Base-by-base conservation (phyloP, 2,888 invertebrate species). In the Melieria picta region DNA sequence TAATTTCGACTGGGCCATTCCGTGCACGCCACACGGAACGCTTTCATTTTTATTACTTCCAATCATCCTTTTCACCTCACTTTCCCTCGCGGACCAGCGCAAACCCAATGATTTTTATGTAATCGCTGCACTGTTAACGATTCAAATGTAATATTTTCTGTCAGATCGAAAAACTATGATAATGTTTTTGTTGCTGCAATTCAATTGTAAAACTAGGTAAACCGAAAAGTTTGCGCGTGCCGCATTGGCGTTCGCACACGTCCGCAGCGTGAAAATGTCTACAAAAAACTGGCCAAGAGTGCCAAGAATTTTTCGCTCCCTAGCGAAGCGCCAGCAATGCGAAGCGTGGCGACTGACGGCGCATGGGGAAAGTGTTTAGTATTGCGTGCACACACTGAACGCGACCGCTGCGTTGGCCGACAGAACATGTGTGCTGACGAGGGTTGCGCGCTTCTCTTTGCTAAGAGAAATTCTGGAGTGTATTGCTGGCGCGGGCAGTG, bases 241-340 rank as follows among this genome's bases (percentile, higher is more conserved):
- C 78, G 74, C 9, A 47, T n/a, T 48, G 71, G 71, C 74, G 69
- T 70, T 64, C 72, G 76, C 77, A 77, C 76, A 79, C 83, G 82
- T 82, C 83, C 80, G 80, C 73, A 79, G 80, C 80, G 80, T 78
- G 77, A 79, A 82, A 84, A 80, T 80, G 80, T 83, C 83, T 82
- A 80, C 81, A 82, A 81, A 79, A 79, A 82, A 83, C 83, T 80
- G 75, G 52, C 62, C 16, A 58, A 47, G 57, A 69, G 47, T 58
- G 68, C 52, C 57, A 50, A 11, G 43, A 52, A 56, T 50, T 68
- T 64, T 60, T 48, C 47, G 45, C n/a, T 64, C 11, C 63, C 65
- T 55, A 69, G 70, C 16, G 58, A 48, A 50, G 45, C 1, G 46
- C 7, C 6, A 43, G 63, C 64, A 48, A 30, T 30, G 30, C 30